Conservation (phyloP, 2,888 invertebrate species). For the Steinernema hermaphroditum region DNA sequence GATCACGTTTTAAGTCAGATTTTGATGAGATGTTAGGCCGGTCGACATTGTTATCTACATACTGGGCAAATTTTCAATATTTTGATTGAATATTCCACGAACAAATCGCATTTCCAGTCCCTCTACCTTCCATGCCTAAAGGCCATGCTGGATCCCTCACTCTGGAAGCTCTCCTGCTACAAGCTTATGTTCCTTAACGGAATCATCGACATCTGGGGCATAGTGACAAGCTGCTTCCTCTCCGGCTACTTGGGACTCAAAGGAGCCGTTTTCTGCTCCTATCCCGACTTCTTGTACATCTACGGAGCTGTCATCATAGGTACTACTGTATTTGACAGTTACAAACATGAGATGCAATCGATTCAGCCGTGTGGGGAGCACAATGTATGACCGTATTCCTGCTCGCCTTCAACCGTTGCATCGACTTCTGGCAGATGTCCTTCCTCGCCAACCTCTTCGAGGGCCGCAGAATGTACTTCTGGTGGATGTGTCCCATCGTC, state of each 20-base stretch:
- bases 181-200: constrained; percentile 45
- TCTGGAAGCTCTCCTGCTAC: constrained; percentile 39
- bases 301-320: constrained; percentile 5
- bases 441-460: background rate
- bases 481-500: background rate
- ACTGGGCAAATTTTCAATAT: too few relatives aligned
- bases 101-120: background rate
- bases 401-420: constrained; percentile 18
- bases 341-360: background rate
- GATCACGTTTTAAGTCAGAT: too few relatives aligned
- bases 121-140: constrained; percentile 39
- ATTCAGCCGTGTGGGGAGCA: constrained; percentile 3
- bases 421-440: constrained; percentile 1
- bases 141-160: constrained; percentile 35
- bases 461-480: background rate
- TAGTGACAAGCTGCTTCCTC: constrained; percentile 2
- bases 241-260: background rate
- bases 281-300: constrained; percentile 11
- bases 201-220: constrained; percentile 38
- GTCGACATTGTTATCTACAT: too few relatives aligned
- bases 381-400: constrained; percentile 14
- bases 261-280: constrained; percentile 5
- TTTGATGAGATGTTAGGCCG: too few relatives aligned
- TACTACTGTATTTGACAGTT: too few relatives aligned
- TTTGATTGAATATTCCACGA: too few relatives aligned